Percentiles rank a stretch among this genome's conserved stretches.
Evolutionary conservation across 2,797 vertebrate genomes (phyloP).

Genomic region (Pseudotriccus pelzelni): DNA sequence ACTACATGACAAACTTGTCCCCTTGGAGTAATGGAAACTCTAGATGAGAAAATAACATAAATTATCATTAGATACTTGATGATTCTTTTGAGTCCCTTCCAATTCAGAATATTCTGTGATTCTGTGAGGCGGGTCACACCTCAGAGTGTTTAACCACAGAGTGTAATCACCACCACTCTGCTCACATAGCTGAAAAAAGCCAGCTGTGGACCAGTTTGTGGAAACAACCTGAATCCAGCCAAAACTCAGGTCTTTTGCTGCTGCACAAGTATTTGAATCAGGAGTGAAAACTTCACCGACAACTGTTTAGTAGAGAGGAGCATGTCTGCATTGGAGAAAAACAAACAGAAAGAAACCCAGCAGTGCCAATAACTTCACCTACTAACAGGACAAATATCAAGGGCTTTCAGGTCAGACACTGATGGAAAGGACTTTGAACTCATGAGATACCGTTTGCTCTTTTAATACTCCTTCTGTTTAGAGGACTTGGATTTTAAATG

Average conservation of each 20-base stretch:
- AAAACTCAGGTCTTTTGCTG: not conserved
- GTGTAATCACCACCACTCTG: no score
- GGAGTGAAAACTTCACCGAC: not conserved
- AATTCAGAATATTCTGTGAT: not conserved
- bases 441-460: not conserved
- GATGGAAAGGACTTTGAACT: not conserved
- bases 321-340: not conserved
- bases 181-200: not conserved
- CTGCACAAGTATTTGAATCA: not conserved
- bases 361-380: fast-evolving
- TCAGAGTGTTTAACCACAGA: not conserved
- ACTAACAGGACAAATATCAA: fast-evolving
- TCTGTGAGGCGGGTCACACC: not conserved
- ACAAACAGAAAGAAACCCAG: not conserved
- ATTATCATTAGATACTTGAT: not conserved
- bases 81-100: not conserved
- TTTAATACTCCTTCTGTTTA: not conserved
- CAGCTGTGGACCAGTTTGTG: not conserved
- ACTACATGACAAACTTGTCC: not conserved
- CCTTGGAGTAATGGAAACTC: not conserved
- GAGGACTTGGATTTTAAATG: not conserved
- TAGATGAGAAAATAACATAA: not conserved
- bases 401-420: not conserved
- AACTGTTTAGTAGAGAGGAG: not conserved
- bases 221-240: not conserved